phyloP scores from a whole-genome alignment of 2,797 vertebrate genomes.

The Agapornis canus region DNA sequence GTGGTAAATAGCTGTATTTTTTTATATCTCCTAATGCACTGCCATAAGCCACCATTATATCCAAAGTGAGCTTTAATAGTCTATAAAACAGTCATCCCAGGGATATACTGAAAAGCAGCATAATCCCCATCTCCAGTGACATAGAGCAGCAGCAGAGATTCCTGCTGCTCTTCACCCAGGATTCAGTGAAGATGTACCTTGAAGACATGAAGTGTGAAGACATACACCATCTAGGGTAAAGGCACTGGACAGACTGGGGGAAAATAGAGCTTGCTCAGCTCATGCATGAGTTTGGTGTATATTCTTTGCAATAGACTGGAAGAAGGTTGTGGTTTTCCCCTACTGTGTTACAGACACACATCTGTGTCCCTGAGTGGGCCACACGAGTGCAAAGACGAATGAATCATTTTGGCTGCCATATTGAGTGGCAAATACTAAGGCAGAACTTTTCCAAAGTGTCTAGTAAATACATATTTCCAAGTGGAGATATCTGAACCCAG shows the following conservation, averaged over 20 bases:
- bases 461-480: neutral
- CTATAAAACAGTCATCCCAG: neutral
- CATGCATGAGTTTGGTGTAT: neutral
- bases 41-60: neutral
- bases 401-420: neutral
- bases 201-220: neutral
- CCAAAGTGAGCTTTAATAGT: neutral
- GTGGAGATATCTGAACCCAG: neutral
- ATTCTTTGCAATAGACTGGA: neutral
- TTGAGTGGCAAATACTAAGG: neutral
- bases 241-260: neutral
- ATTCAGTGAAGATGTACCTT: neutral
- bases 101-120: neutral
- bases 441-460: neutral
- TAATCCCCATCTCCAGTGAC: neutral
- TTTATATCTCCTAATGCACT: neutral
- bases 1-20: neutral
- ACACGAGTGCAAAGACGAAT: neutral
- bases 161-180: neutral
- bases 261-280: neutral
- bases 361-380: neutral
- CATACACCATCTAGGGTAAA: neutral
- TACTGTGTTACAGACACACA: neutral
- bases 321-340: neutral
- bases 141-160: neutral